A percentile compares a stretch with the other conserved stretches of the same genome.
Conservation (phyloP, 2,113 vertebrate species). For the Eptatretus burgeri region DNA sequence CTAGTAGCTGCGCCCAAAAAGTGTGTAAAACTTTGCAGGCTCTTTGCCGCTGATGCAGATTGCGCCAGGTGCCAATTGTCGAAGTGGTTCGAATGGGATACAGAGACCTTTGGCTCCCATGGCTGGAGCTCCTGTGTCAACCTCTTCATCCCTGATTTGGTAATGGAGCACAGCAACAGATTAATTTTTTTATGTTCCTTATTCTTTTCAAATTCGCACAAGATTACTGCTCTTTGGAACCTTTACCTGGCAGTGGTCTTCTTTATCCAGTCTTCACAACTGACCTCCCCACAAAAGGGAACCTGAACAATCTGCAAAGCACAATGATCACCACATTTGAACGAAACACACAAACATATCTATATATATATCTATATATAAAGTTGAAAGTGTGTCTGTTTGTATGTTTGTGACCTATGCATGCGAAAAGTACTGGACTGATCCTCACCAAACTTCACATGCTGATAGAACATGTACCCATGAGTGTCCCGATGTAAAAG, state of each 20-base stretch:
- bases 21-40: constrained; percentile 57
- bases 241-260: constrained; percentile 60
- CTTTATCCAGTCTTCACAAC: constrained; percentile 93
- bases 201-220: too few relatives aligned
- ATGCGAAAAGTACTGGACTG: too few relatives aligned
- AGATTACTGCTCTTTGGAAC: too few relatives aligned
- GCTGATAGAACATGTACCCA: too few relatives aligned
- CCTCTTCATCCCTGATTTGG: constrained; percentile 55
- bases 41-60: constrained; percentile 46
- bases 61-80: constrained; percentile 23
- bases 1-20: constrained; percentile 84
- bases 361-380: too few relatives aligned
- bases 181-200: too few relatives aligned
- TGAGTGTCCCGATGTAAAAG: too few relatives aligned
- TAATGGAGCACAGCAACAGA: constrained; percentile 8
- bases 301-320: constrained; percentile 26
- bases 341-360: too few relatives aligned
- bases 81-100: constrained; percentile 61
- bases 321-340: too few relatives aligned
- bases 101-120: constrained; percentile 97
- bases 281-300: constrained; percentile 66
- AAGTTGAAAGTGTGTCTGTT: too few relatives aligned
- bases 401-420: too few relatives aligned
- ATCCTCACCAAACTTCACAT: too few relatives aligned
- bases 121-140: constrained; percentile 73